Base-by-base conservation (phyloP, 2,888 invertebrate species). In the Caenorhabditis sp. region DNA sequence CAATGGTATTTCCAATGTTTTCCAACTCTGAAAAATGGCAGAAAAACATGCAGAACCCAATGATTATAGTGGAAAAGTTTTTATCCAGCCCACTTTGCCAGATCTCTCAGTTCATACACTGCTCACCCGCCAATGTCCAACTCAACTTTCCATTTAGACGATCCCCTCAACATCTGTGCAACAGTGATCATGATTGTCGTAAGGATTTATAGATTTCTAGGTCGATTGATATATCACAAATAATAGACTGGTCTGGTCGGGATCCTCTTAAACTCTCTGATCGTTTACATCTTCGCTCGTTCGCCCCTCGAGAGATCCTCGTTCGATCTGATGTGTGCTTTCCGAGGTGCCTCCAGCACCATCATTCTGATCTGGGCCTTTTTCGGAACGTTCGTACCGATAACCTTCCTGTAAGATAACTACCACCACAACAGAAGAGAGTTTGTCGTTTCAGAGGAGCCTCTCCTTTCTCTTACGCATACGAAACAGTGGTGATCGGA, bases 361-460 rank as follows among this genome's bases (percentile, higher is more conserved):
- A 11, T 37, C 2, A 61, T 61, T 37, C 26, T 61, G 1, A 5
- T 37, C 24, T 32, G 17, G n/a, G 17, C 9, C 11, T 61, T 61
- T 30, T 13, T 48, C 4, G 37, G 6, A 3, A 22, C 35, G 7
- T 61, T 61, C 37, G 6, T 61, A 8, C 61, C 61, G 4, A 56
- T 32, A 15, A 62, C 56, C 11, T 30, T 71, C 9, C 13, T 71
- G 71, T 71, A 6, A 62, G 48, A 11, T 17, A n/a, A n/a, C n/a
- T n/a, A n/a, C n/a, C n/a, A n/a, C n/a, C n/a, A n/a, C n/a, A n/a
- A n/a, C n/a, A n/a, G n/a, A n/a, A n/a, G n/a, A n/a, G n/a, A n/a
- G n/a, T n/a, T n/a, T n/a, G n/a, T n/a, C 22, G 0, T 26, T 41
- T 15, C 26, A 66, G 56, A 3, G 66, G 56, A 0, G 11, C 11